Evolutionary conservation across 2,888 invertebrate species (phyloP).

Genomic region (Napeogenes inachia): DNA sequence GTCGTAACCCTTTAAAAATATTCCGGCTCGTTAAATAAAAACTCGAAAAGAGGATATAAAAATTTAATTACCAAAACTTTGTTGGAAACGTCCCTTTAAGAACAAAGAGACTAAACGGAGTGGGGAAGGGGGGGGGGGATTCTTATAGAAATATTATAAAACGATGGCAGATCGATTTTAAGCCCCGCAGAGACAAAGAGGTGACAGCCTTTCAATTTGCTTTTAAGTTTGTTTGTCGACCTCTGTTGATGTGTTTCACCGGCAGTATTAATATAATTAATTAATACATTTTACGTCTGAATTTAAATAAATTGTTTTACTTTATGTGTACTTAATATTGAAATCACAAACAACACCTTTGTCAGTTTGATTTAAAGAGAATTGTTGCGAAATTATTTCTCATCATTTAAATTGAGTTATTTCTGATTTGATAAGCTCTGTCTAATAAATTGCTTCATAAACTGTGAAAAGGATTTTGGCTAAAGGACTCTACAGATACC

Average conservation of each 20-base stretch:
- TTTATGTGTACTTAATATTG: no score
- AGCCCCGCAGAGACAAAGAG: conserved; percentile 48
- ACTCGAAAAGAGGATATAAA: conserved; percentile 47
- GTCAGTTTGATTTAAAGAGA: neutral
- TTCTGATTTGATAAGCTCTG: conserved; percentile 20
- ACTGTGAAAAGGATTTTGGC: conserved; percentile 20
- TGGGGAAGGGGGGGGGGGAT: conserved; percentile 50
- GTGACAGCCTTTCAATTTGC: conserved; percentile 45
- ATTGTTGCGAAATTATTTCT: conserved; percentile 14
- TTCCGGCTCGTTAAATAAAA: conserved; percentile 42
- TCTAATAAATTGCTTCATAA: conserved; percentile 22
- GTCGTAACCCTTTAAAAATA: conserved; percentile 38
- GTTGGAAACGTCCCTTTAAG: conserved; percentile 40
- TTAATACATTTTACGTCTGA: neutral
- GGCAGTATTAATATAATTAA: conserved; percentile 10
- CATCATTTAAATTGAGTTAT: conserved; percentile 18
- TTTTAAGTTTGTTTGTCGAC: conserved; percentile 47
- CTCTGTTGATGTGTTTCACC: conserved; percentile 33
- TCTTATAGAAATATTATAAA: conserved; percentile 66
- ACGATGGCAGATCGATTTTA: conserved; percentile 63
- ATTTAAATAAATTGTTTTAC: no score
- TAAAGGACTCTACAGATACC: conserved; percentile 9
- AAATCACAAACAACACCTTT: no score
- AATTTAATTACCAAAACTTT: conserved; percentile 65
- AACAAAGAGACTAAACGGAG: conserved; percentile 48